Conservation (phyloP, 30 jellyfish, hydroid and myxozoan genomes). For the Euphysa ruthae region DNA sequence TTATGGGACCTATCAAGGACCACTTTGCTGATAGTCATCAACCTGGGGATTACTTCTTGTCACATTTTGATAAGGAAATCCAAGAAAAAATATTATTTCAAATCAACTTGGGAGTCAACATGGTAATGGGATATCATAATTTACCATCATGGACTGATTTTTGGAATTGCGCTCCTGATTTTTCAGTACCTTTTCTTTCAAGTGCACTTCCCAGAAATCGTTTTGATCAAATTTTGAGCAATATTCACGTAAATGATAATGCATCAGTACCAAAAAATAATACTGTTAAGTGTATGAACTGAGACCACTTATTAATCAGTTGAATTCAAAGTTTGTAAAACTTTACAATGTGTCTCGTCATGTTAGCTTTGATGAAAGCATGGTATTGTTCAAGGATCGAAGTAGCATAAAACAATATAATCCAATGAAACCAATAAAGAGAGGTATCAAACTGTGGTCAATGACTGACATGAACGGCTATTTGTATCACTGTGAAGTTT, state of each 20-base stretch:
- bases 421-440: slow-evolving; percentile 70
- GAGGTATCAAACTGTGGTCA: slow-evolving; percentile 57
- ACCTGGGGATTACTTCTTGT: too few species aligned
- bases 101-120: too few species aligned
- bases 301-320: slow-evolving; percentile 39
- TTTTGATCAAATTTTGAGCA: slow-evolving; percentile 33
- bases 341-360: slow-evolving; percentile 39
- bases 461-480: slow-evolving; percentile 71
- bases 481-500: slow-evolving; percentile 40
- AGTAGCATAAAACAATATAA: slow-evolving; percentile 53
- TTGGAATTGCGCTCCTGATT: slow-evolving; percentile 28
- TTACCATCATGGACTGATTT: too few species aligned
- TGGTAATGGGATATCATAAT: too few species aligned
- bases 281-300: slow-evolving; percentile 40
- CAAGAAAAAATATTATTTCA: too few species aligned
- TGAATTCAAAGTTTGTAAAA: slow-evolving; percentile 34
- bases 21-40: too few species aligned
- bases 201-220: slow-evolving; percentile 24
- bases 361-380: slow-evolving; percentile 56
- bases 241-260: slow-evolving; percentile 45
- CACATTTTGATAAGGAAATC: too few species aligned
- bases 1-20: too few species aligned
- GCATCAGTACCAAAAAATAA: slow-evolving; percentile 51
- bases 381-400: slow-evolving; percentile 63
- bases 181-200: slow-evolving; percentile 27